Percentiles rank a stretch among this genome's conserved stretches.
Conservation (phyloP, 2,888 invertebrate genomes). For the Osmoderma eremita region DNA sequence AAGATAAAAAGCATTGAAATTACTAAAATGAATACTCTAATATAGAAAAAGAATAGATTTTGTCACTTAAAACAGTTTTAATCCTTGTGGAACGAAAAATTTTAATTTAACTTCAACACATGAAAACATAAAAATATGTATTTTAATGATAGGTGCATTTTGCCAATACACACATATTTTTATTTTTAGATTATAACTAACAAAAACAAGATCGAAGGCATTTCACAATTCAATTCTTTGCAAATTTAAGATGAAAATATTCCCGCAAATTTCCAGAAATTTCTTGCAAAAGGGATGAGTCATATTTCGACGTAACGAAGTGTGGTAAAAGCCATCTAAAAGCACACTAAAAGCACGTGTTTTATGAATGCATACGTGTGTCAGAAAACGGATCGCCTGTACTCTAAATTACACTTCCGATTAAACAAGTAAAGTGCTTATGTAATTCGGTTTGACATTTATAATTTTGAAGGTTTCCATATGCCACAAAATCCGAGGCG, state of each 20-base stretch:
- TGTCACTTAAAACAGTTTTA: too few relatives aligned
- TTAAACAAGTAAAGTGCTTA: background rate
- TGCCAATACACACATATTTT: background rate
- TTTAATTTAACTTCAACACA: background rate
- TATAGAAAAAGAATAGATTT: too few relatives aligned
- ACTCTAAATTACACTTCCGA: too few relatives aligned
- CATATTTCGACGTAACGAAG: background rate
- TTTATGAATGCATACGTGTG: too few relatives aligned
- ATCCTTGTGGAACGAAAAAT: background rate
- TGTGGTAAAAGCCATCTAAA: background rate
- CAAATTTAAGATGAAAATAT: constrained; percentile 2
- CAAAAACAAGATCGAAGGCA: background rate
- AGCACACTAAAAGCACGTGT: background rate
- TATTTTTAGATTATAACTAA: constrained; percentile 1
- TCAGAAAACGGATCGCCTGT: too few relatives aligned
- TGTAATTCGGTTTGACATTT: background rate
- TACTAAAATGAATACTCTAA: too few relatives aligned
- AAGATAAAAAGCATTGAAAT: too few relatives aligned
- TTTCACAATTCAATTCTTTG: background rate
- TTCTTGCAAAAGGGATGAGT: constrained; percentile 14
- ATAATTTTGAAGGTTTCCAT: constrained; percentile 43
- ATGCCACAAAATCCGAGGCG: constrained; percentile 40
- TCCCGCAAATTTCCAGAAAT: background rate
- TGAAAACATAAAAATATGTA: too few relatives aligned
- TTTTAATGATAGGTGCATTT: too few relatives aligned